These are phyloP conservation scores for Caenorhabditis sp. DNA, from an alignment of 2,888 invertebrate species.

Conservation along the genomic window DNA sequence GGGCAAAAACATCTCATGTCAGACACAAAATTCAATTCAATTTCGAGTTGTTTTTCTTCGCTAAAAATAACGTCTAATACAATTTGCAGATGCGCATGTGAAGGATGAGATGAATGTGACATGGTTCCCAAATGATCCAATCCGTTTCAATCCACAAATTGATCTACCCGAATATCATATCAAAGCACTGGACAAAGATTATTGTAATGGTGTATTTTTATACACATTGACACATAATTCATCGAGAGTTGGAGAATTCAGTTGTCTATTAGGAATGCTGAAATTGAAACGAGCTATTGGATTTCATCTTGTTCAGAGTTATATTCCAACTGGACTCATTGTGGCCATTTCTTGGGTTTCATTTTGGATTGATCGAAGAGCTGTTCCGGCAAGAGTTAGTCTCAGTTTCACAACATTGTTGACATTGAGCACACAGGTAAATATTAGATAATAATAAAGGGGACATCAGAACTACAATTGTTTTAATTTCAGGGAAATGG, in stretches of 20 bases:
- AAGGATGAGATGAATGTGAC: conserved; percentile 64
- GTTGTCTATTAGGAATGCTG: conserved; percentile 59
- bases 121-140: conserved; percentile 62
- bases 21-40: background rate
- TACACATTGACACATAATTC: conserved; percentile 64
- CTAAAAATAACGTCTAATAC: conserved; percentile 1
- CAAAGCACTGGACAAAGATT: conserved; percentile 52
- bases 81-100: conserved; percentile 60
- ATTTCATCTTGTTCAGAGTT: conserved; percentile 73
- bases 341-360: conserved; percentile 60
- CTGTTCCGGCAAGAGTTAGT: conserved; percentile 57
- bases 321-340: conserved; percentile 58
- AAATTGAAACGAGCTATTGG: conserved; percentile 74
- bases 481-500: conserved; percentile 58
- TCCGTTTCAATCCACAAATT: conserved; percentile 59
- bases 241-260: conserved; percentile 58
- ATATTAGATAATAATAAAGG: too few species aligned
- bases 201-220: conserved; percentile 65
- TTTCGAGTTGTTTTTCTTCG: background rate
- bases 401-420: conserved; percentile 56
- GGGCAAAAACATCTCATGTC: background rate
- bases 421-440: conserved; percentile 57
- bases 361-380: conserved; percentile 55
- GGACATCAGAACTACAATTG: background rate
- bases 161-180: conserved; percentile 63